Base-by-base conservation (phyloP, 2,113 vertebrate genomes). In the Pelusios castaneus region DNA sequence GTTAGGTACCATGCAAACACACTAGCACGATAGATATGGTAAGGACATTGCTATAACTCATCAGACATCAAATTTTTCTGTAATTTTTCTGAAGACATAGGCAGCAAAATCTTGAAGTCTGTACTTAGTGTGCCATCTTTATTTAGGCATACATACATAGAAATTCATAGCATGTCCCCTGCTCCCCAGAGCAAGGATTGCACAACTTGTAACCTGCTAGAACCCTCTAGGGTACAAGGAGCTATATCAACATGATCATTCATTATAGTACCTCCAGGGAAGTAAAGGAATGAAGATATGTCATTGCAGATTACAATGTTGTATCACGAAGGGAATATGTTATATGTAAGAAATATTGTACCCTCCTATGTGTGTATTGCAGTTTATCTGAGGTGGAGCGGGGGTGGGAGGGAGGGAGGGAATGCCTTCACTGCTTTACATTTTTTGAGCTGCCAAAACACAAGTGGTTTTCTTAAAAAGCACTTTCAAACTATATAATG, bases 311-410 rank as follows among this genome's bases (percentile, higher is more conserved):
- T 75, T 54, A 58, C 93, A 77, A 2, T 45, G 9, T 10, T 88
- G 1, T 80, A 25, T 56, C 22, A 31, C 54, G 88, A 45, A 21
- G 10, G 41, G 10, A 41, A 13, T 17, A 77, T 54, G 56, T 1
- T 84, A 16, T 55, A 79, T 29, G 89, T 47, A 60, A 56, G 47
- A 78, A 3, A 41, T 85, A 85, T 94, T 88, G 1, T 12, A 91
- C 3, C 21, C 19, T 10, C 3, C 16, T 25, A 27, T 81, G 58
- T 10, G 17, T 38, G 19, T 60, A 12, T 56, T 81, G 52, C 19
- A 47, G 5, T 79, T 78, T n/a, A 3, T 55, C 6, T 29, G 31
- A 47, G 10, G 2, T 41, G 86, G 5, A 0, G 3, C 10, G 47
- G 47, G 6, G 47, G 47, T 47, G 38, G 31, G 31, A 45, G 6